phyloP scores from a whole-genome alignment of 2,797 vertebrate species.

The Cynopterus sphinx region DNA sequence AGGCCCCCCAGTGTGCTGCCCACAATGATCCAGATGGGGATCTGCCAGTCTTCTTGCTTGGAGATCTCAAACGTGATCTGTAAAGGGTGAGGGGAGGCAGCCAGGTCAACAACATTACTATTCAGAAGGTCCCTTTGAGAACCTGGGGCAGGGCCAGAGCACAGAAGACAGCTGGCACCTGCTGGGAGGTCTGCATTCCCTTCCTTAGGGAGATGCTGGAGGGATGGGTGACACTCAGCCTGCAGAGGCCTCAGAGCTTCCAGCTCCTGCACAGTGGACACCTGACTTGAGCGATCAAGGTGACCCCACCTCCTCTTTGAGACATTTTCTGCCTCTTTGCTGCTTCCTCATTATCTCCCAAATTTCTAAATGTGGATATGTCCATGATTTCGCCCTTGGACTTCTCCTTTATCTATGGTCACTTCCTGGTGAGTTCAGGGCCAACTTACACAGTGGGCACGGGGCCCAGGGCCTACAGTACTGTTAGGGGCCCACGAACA shows the following conservation, averaged over 20 bases:
- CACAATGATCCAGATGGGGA: constrained; percentile 96
- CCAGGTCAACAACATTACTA: not conserved
- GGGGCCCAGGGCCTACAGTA: not conserved
- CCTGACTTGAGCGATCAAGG: too few species aligned
- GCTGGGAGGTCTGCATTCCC: not conserved
- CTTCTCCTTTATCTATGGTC: not conserved
- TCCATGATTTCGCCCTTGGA: not conserved
- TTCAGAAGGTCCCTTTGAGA: not conserved
- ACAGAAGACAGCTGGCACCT: not conserved
- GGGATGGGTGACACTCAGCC: not conserved
- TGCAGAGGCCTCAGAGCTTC: not conserved
- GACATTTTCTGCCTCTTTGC: not conserved
- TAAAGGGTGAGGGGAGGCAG: not conserved
- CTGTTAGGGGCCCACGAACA: not conserved
- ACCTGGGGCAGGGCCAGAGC: not conserved
- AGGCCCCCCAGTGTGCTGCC: constrained; percentile 96
- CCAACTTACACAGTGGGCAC: rapidly evolving
- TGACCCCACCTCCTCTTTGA: not conserved
- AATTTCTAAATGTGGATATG: not conserved
- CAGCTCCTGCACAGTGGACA: too few species aligned
- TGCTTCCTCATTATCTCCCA: not conserved
- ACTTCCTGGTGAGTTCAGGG: not conserved
- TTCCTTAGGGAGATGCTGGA: not conserved
- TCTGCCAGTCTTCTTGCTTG: constrained; percentile 93
- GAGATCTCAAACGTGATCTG: constrained; percentile 95